A percentile compares a stretch with the other conserved stretches of the same genome.
Conservation (phyloP, 2,888 invertebrate genomes). For the Spatulosminthurus flaviceps region DNA sequence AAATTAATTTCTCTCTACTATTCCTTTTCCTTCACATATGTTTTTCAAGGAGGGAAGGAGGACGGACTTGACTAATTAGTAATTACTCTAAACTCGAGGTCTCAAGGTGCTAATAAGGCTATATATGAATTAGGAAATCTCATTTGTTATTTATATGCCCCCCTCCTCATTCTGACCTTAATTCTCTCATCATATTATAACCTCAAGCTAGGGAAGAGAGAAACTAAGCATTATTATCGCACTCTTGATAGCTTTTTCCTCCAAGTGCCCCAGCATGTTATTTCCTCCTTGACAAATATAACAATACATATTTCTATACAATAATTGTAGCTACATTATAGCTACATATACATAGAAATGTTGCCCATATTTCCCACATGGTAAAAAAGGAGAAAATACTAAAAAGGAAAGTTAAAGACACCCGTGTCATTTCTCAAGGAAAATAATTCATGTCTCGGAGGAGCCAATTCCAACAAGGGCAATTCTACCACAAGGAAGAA, state of each 20-base stretch:
- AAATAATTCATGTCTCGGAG: background rate
- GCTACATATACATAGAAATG: too few species aligned
- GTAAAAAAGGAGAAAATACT: background rate
- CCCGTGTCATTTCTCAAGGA: background rate
- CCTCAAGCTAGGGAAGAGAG: too few species aligned
- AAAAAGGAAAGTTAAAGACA: background rate
- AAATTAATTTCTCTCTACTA: background rate
- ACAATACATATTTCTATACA: too few species aligned
- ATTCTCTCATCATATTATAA: constrained; percentile 8
- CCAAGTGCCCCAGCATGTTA: too few species aligned
- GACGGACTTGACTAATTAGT: constrained; percentile 43
- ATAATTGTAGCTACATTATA: too few species aligned
- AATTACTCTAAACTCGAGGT: constrained; percentile 30
- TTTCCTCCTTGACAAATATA: too few species aligned
- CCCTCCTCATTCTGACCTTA: background rate
- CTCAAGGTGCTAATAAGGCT: constrained; percentile 45
- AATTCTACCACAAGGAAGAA: constrained; percentile 1
- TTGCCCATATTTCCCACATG: too few species aligned
- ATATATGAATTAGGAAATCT: constrained; percentile 46
- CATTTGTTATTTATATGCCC: constrained; percentile 45
- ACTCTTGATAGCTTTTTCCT: too few species aligned
- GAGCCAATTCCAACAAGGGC: constrained; percentile 8
- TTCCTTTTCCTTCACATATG: background rate
- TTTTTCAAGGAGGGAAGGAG: background rate
- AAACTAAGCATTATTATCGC: too few species aligned